These are phyloP conservation scores for Ochotona princeps DNA, from an alignment of 2,113 vertebrate genomes.

Conservation along the genomic window DNA sequence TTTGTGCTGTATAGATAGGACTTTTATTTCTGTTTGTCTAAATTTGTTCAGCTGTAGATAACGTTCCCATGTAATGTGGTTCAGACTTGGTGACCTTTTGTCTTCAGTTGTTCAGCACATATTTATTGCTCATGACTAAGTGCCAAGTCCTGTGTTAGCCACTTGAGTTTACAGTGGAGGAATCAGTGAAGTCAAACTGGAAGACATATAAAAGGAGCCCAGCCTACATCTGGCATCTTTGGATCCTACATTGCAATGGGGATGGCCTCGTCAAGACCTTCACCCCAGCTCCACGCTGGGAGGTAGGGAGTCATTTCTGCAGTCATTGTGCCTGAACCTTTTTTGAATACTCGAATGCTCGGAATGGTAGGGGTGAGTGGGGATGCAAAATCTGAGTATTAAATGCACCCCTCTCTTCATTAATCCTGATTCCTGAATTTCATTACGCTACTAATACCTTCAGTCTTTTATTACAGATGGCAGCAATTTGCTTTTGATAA, in stretches of 20 bases:
- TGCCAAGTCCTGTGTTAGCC: neutral
- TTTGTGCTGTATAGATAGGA: neutral
- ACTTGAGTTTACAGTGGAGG: neutral
- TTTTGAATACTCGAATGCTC: neutral
- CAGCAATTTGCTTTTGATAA: conserved; percentile 69
- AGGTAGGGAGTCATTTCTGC: neutral
- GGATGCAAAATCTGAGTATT: conserved; percentile 40
- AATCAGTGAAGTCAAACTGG: neutral
- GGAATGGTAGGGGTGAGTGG: neutral
- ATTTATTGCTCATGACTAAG: neutral
- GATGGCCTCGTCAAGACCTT: neutral
- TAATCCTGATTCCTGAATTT: conserved; percentile 55
- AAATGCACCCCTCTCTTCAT: neutral
- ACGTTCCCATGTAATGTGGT: neutral
- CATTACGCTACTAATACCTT: conserved; percentile 31
- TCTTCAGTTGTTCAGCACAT: neutral
- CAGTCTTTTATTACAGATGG: conserved; percentile 58
- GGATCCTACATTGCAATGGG: conserved; percentile 5
- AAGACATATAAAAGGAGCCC: neutral
- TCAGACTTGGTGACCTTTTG: neutral
- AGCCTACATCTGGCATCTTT: neutral
- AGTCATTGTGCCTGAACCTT: neutral
- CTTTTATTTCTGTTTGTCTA: neutral
- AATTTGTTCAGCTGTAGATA: conserved; percentile 16
- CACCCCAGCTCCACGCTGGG: neutral